Evolutionary conservation across 1,140 invertebrate species (phyloP).

Genomic region (Pseudomyrmex cubaensis): DNA sequence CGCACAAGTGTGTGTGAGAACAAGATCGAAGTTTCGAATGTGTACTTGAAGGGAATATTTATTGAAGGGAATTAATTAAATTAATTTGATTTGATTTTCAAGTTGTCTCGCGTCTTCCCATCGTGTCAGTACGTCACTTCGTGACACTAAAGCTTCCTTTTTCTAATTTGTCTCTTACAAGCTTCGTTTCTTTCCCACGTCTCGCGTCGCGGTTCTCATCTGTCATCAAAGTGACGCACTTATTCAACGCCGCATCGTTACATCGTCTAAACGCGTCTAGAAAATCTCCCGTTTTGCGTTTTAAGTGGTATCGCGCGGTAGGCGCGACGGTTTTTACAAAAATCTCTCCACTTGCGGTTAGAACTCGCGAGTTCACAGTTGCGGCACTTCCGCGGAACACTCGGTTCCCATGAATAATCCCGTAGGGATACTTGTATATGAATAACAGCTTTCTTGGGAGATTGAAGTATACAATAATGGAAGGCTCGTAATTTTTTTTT

Average conservation of each 20-base stretch:
- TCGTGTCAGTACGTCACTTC: neutral
- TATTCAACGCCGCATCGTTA: constrained; percentile 33
- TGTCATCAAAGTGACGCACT: constrained; percentile 34
- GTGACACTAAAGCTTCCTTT: neutral
- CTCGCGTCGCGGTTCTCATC: constrained; percentile 35
- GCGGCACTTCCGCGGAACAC: neutral
- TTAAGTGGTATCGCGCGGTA: constrained; percentile 21
- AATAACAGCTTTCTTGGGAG: neutral
- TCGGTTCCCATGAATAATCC: constrained; percentile 25
- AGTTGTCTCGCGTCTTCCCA: neutral
- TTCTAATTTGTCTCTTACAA: constrained; percentile 38
- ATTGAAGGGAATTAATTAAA: neutral
- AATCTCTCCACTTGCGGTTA: constrained; percentile 49
- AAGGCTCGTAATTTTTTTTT: neutral
- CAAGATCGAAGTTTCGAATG: too few species aligned
- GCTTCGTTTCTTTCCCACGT: constrained; percentile 67
- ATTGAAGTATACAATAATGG: neutral
- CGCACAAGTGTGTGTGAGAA: too few species aligned
- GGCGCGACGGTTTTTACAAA: neutral
- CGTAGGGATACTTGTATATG: neutral
- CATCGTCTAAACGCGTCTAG: constrained; percentile 25
- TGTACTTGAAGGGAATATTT: too few species aligned
- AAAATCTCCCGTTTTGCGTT: constrained; percentile 4
- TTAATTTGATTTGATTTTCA: constrained; percentile 2
- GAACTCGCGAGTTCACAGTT: constrained; percentile 28